Base-by-base conservation (phyloP, 2,113 vertebrate species). In the Myiozetetes cayanensis region DNA sequence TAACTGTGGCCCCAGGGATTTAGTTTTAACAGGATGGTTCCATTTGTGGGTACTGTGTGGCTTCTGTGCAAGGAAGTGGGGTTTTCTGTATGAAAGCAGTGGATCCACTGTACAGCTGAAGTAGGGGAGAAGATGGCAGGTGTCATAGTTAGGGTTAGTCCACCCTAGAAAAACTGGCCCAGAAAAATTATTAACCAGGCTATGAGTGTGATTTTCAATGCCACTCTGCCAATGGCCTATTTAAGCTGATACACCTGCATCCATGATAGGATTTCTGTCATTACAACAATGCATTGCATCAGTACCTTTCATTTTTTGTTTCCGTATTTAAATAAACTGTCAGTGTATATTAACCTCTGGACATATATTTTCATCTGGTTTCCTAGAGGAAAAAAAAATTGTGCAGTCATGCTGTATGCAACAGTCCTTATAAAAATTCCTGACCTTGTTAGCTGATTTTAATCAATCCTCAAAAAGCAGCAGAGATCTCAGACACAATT, bases 401-500 rank as follows among this genome's bases (percentile, higher is more conserved):
- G 5, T 58, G 8, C 18, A 47, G 49, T 76, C n/a, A 50, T 53
- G 50, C 37, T 78, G 31, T 17, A 84, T 2, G 4, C 50, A 70
- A 56, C 41, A 77, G 61, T 82, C 39, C 27, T 81, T 71, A 67
- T 43, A 74, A 22, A 61, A 83, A 84, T 66, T 80, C 61, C 35
- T 50, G 47, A 87, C 85, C 23, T 66, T 78, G 52, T 78, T 87
- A 70, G 72, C 66, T 82, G 77, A 87, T 96, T 94, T 78, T 74
- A 95, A 89, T 93, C 61, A 95, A 87, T 49, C 44, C 61, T 23
- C 4, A 19, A 80, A 96, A 77, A 81, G 79, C 61, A 87, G 50
- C 81, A 67, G 56, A 89, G 56, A 61, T 87, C 39, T 91, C 70
- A 82, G 81, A 82, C 52, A 94, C 68, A 89, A 87, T 87, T 81